Evolutionary conservation across 1,140 invertebrate genomes (phyloP), one percentile per base, ranked within the genome.

Genomic region (Caenorhabditis tropicalis): DNA sequence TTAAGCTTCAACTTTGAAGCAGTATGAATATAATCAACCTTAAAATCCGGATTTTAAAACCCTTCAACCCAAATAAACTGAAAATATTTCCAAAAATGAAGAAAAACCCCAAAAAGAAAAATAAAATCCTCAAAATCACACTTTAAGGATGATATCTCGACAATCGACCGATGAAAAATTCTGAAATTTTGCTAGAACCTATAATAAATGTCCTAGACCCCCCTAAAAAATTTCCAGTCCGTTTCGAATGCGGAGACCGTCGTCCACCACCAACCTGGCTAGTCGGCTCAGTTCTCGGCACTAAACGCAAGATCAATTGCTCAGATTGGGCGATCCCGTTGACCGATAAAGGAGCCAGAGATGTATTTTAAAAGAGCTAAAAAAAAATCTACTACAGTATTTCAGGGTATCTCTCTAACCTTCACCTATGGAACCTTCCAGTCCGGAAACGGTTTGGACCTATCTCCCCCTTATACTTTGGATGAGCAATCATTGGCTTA

Each of bases 261-360:
- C 65, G 65, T 46, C 65, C 65, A 1, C 36, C 65, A 1, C 65
- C 65, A 24, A 19, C 65, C 2, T 74, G 36, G 36, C 19, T 46
- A 24, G n/a, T 24, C 33, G 65, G 65, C 4, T 24, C 65, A 21
- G 21, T 24, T 15, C 7, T 74, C 2, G 65, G 65, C 24, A n/a
- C 36, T 0, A 43, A 43, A 43, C 65, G 65, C 19, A 74, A 74
- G n/a, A 74, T 74, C 15, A 74, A 74, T 19, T 74, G 65, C n/a
- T 74, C 65, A 2, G 65, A 74, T 43, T 74, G 65, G 65, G 65
- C 65, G 21, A n/a, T 74, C 1, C 65, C 65, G 9, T 43, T 74
- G 36, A 74, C 65, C 9, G 36, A 43, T 15, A 74, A 74, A 74
- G 65, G 65, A 24, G n/a, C 19, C 1, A 21, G 24, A 15, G 65